Evolutionary conservation across 2,797 vertebrate genomes (phyloP), one percentile per base, ranked within the genome.

Genomic region (Tamandua tetradactyla): DNA sequence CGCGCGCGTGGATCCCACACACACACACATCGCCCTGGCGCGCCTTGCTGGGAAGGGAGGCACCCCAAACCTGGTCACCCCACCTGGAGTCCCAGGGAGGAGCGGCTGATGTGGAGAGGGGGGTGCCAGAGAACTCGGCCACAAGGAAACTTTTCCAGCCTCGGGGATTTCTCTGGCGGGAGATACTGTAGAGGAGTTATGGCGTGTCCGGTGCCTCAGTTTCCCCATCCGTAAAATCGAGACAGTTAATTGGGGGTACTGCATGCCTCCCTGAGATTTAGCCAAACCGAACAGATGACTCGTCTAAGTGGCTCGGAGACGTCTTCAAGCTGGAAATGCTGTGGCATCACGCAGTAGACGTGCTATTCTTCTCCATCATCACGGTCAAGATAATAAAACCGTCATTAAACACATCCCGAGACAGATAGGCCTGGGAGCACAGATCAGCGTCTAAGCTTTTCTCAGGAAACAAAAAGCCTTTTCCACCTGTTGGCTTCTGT

Each of bases 401-500:
- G 7, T 95, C 87, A 82, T 96, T 93, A 88, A 92, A 80, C 96
- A 97, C 89, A 76, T 93, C n/a, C 90, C 2, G 89, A 94, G 87
- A 94, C 91, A 72, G 59, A 90, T n/a, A 95, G 91, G 78, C 71
- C 5, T 3, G 57, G 66, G 79, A 72, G 78, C 93, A 59, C 95
- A 74, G 96, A 97, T 93, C 96, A 74, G 92, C 85, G 87, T 87
- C 87, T 80, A 88, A 55, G 81, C 93, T 79, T 89, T 93, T 86
- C 95, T 68, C 91, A 91, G 69, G 87, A 71, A 87, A 97, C 97
- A 97, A 97, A 97, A 97, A 96, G 74, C 93, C 96, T 71, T 93
- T 97, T 97, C 98, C 98, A 98, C 98, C 98, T 98, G 98, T 98
- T 98, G 98, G 97, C 97, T 98, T 90, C 97, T 89, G 96, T 97